Conservation (phyloP, 2,888 invertebrate species). For the Coremacera marginata region DNA sequence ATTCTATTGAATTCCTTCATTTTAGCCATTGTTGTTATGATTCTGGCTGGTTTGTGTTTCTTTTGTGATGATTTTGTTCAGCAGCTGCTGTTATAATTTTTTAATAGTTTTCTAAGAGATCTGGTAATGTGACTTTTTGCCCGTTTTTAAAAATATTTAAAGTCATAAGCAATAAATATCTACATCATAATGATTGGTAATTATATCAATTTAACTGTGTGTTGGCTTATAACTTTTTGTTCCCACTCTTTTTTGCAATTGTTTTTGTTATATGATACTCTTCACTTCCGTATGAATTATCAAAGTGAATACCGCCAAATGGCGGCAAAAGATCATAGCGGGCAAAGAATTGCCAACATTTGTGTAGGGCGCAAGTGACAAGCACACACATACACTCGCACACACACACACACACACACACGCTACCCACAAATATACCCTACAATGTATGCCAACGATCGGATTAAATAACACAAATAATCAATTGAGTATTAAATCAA, state of each 20-base stretch:
- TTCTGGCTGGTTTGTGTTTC: neutral
- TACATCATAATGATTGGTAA: no score
- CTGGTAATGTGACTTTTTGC: neutral
- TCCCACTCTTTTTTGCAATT: neutral
- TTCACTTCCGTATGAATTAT: conserved; percentile 17
- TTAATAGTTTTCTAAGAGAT: no score
- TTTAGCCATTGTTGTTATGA: neutral
- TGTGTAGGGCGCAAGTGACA: conserved; percentile 19
- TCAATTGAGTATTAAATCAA: conserved; percentile 47
- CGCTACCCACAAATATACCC: neutral
- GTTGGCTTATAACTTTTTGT: neutral
- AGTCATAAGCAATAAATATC: no score
- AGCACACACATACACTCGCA: neutral
- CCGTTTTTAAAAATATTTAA: no score
- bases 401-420: neutral
- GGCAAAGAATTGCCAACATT: conserved; percentile 30
- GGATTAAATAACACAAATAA: conserved; percentile 56
- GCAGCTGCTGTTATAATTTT: neutral
- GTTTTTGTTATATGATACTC: conserved; percentile 12
- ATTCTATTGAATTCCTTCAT: conserved; percentile 3
- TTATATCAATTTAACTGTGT: no score
- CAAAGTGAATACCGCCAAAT: conserved; percentile 29
- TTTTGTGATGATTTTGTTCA: neutral
- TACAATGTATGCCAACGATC: conserved; percentile 31
- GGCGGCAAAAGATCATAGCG: conserved; percentile 30